phyloP scores from a whole-genome alignment of 92 coral and sea anemone genomes.

The Umimayanthus chanpuru region DNA sequence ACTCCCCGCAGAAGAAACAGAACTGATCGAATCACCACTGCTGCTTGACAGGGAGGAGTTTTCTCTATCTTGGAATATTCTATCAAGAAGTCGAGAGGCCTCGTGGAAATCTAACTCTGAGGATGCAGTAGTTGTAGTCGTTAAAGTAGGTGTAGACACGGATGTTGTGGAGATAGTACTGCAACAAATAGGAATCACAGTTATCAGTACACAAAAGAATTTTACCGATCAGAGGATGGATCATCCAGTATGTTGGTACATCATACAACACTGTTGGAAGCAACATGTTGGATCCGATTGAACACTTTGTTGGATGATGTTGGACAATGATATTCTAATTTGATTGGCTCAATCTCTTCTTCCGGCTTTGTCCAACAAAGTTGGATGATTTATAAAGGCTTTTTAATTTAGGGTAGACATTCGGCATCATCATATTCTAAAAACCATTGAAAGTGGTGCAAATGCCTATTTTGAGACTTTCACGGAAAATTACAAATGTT shows the following conservation, averaged over 20 bases:
- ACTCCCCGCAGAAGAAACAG: conserved; percentile 24
- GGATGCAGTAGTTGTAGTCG: background rate
- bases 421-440: background rate
- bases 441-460: background rate
- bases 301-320: no score
- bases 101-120: conserved; percentile 20
- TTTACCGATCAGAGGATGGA: background rate
- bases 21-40: conserved; percentile 30
- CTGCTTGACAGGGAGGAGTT: conserved; percentile 6
- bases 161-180: background rate
- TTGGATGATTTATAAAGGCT: no score
- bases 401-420: background rate
- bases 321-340: no score
- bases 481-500: no score
- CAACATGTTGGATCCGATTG: no score
- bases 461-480: background rate
- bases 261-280: no score
- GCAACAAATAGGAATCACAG: background rate
- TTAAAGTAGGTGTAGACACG: conserved; percentile 3
- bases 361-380: no score
- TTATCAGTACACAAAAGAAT: background rate
- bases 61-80: conserved; percentile 40
- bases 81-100: conserved; percentile 11
- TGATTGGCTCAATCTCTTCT: background rate
- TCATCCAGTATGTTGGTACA: no score